A percentile compares a stretch with the other conserved stretches of the same genome.
Conservation (phyloP, 1,140 invertebrate genomes). For the Pseudomyrmex sp. region DNA sequence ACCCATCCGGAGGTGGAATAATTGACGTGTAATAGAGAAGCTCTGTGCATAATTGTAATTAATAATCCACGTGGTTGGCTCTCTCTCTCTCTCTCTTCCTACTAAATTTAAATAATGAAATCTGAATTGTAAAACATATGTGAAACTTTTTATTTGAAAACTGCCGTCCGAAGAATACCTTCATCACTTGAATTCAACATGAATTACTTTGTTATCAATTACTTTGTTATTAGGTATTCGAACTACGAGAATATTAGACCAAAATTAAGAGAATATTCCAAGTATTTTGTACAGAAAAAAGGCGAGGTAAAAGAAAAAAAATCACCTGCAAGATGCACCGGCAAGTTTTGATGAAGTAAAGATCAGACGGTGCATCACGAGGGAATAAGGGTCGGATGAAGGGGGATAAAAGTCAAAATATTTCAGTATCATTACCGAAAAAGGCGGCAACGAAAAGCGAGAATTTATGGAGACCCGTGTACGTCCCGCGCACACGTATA, state of each 20-base stretch:
- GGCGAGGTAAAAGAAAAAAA: not conserved
- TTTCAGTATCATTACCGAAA: constrained; percentile 54
- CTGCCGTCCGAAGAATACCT: not conserved
- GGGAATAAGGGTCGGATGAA: not conserved
- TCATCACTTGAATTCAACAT: not conserved
- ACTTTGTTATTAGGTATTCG: not conserved
- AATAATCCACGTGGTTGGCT: no score
- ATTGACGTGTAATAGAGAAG: no score
- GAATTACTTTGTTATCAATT: not conserved
- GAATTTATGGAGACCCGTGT: constrained; percentile 37
- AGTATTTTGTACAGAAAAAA: not conserved
- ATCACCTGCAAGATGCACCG: not conserved
- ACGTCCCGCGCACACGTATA: not conserved
- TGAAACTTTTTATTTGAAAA: not conserved
- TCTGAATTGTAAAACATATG: not conserved
- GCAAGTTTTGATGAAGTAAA: constrained; percentile 11
- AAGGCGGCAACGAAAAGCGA: constrained; percentile 30
- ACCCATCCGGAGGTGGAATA: no score
- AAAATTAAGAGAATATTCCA: no score
- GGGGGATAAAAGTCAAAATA: constrained; percentile 34
- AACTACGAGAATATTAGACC: not conserved
- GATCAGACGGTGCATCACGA: not conserved
- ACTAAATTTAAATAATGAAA: not conserved
- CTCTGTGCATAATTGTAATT: no score
- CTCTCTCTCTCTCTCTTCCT: not conserved